Conservation (phyloP, 2,797 vertebrate genomes). For the Myripristis murdjan region DNA sequence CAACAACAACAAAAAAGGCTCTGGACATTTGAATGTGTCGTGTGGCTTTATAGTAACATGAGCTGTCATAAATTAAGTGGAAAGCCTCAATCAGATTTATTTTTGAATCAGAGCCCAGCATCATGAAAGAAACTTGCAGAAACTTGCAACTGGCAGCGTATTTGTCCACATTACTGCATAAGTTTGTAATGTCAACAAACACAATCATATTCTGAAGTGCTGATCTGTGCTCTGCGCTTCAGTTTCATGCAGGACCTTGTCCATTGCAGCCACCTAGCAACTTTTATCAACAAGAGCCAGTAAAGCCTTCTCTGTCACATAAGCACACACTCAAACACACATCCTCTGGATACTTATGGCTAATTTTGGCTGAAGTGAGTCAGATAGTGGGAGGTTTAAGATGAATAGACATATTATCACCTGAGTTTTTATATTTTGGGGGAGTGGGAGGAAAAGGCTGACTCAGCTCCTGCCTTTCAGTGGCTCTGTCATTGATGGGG, state of each 20-base stretch:
- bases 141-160: not conserved
- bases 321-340: not conserved
- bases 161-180: not conserved
- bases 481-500: slow-evolving; percentile 12
- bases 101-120: not conserved
- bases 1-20: too few relatives aligned
- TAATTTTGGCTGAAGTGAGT: slow-evolving; percentile 13
- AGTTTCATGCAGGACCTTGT: slow-evolving; percentile 1
- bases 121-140: not conserved
- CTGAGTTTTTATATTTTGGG: slow-evolving; percentile 34
- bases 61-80: not conserved
- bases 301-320: not conserved
- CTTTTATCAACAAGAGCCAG: too few relatives aligned
- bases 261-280: too few relatives aligned
- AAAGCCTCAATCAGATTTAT: not conserved
- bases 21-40: not conserved
- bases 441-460: slow-evolving; percentile 30
- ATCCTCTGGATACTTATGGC: not conserved
- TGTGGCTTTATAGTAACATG: not conserved
- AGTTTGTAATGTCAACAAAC: not conserved
- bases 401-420: slow-evolving; percentile 19
- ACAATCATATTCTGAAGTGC: not conserved
- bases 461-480: slow-evolving; percentile 29
- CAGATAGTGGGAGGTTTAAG: slow-evolving; percentile 4
- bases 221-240: not conserved